A percentile compares a stretch with the other conserved stretches of the same genome.
Evolutionary conservation across 2,797 vertebrate genomes (phyloP).

Genomic region (Melanotaenia boesemani): DNA sequence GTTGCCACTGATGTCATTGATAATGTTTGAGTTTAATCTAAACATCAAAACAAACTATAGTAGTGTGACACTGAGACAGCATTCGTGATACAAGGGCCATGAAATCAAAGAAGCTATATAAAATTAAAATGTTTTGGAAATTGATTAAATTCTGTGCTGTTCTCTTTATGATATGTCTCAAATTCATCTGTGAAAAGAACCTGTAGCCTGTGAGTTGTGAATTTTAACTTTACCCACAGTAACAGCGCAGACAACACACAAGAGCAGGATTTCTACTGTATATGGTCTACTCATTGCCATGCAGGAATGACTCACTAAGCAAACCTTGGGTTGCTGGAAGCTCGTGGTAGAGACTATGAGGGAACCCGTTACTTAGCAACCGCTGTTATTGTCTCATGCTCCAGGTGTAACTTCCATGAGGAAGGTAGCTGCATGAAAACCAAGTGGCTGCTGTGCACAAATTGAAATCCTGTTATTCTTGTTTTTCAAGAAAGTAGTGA

Average conservation of each 20-base stretch:
- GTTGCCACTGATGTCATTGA: neutral
- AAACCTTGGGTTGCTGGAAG: constrained; percentile 59
- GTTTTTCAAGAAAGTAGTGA: constrained; percentile 50
- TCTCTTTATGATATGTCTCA: neutral
- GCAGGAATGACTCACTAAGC: constrained; percentile 58
- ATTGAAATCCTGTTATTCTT: constrained; percentile 68
- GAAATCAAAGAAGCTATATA: neutral
- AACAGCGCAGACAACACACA: constrained; percentile 13
- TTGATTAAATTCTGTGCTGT: neutral
- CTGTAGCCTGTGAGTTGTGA: neutral
- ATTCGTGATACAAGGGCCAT: neutral
- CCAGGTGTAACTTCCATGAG: constrained; percentile 69
- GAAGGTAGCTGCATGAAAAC: constrained; percentile 67
- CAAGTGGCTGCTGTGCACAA: constrained; percentile 53
- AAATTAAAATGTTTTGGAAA: neutral
- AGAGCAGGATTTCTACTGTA: constrained; percentile 17
- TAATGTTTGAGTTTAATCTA: neutral
- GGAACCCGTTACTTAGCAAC: constrained; percentile 82
- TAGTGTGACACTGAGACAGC: neutral
- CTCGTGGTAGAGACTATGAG: constrained; percentile 61
- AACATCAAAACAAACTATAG: neutral
- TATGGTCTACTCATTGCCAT: constrained; percentile 42
- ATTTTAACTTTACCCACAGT: constrained; percentile 5
- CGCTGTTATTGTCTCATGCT: constrained; percentile 74
- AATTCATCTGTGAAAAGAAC: neutral